Conservation (phyloP, 1,140 invertebrate genomes). For the Hycleus phaleratus region DNA sequence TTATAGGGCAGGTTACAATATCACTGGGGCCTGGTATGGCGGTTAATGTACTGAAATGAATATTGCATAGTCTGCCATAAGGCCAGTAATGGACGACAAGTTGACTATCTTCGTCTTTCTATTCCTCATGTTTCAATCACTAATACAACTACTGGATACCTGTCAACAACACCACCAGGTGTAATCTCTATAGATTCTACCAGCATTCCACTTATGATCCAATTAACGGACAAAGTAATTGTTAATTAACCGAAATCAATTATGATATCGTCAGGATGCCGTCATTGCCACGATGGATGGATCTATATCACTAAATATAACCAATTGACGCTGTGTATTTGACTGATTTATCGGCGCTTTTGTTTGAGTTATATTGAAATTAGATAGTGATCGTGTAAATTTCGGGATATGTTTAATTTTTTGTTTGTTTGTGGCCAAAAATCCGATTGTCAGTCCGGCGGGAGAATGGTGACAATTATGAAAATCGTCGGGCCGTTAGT, state of each 20-base stretch:
- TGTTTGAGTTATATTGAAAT: too few relatives aligned
- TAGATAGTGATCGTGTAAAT: too few relatives aligned
- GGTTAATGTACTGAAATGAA: constrained; percentile 14
- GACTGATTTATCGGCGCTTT: too few relatives aligned
- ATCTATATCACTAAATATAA: constrained; percentile 21
- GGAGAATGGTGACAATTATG: constrained; percentile 3
- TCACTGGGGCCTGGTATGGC: constrained; percentile 8
- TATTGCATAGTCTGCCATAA: constrained; percentile 8
- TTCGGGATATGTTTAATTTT: too few relatives aligned
- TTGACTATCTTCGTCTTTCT: background rate
- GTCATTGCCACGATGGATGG: constrained; percentile 10
- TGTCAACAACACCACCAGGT: constrained; percentile 26
- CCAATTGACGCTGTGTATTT: background rate
- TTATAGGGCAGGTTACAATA: background rate
- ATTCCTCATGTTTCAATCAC: constrained; percentile 17
- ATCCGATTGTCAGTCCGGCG: too few relatives aligned
- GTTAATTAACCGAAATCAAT: constrained; percentile 26
- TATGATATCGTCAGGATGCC: constrained; percentile 7
- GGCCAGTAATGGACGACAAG: constrained; percentile 2
- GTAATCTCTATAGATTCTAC: constrained; percentile 22
- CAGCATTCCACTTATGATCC: constrained; percentile 28
- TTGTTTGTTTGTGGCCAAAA: too few relatives aligned
- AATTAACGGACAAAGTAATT: constrained; percentile 31
- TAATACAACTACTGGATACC: constrained; percentile 26
- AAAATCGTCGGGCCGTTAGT: constrained; percentile 2